Evolutionary conservation across 2,888 invertebrate genomes (phyloP).

Genomic region (Erpobdella octoculata): DNA sequence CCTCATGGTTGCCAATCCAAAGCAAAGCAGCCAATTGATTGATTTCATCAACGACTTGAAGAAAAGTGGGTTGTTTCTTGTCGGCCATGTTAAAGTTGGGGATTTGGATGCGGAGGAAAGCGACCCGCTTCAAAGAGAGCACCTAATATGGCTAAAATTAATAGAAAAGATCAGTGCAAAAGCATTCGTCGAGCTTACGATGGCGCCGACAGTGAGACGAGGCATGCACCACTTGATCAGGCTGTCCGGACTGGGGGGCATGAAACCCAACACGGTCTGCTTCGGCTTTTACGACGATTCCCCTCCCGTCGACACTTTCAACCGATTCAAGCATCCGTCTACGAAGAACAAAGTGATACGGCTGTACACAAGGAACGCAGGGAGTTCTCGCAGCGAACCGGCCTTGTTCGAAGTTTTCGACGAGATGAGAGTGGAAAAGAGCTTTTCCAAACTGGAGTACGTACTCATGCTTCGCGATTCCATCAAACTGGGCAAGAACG

Average conservation of each 20-base stretch:
- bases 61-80: constrained; percentile 75
- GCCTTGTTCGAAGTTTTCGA: constrained; percentile 38
- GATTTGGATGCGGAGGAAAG: constrained; percentile 53
- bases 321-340: neutral
- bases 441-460: constrained; percentile 60
- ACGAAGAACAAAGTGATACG: neutral
- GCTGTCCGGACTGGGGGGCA: constrained; percentile 89
- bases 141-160: constrained; percentile 82
- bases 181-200: constrained; percentile 56
- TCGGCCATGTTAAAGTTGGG: constrained; percentile 71
- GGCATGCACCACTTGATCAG: constrained; percentile 86
- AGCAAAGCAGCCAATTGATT: constrained; percentile 80
- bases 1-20: constrained; percentile 79
- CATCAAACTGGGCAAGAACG: constrained; percentile 83
- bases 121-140: constrained; percentile 70
- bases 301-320: constrained; percentile 59
- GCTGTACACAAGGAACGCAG: neutral
- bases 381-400: neutral
- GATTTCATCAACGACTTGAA: constrained; percentile 96
- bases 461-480: constrained; percentile 78
- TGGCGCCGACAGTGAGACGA: constrained; percentile 73
- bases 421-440: constrained; percentile 34
- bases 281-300: constrained; percentile 81
- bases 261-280: constrained; percentile 92
- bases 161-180: constrained; percentile 69